Conservation (phyloP, 2,113 vertebrate genomes). For the Hipposideros armiger region DNA sequence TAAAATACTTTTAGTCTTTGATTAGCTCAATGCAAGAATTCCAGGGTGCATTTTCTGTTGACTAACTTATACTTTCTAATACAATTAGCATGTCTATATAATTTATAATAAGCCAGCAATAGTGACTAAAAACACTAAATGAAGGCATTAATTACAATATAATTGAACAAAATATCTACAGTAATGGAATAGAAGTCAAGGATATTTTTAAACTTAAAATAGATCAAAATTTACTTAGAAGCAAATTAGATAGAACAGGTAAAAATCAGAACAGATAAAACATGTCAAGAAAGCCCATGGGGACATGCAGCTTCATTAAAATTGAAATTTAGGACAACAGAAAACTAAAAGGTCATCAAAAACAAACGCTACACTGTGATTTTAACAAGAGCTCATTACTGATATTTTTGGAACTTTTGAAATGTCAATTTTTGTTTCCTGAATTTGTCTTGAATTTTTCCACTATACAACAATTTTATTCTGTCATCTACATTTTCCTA, state of each 20-base stretch:
- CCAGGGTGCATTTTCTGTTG: background rate
- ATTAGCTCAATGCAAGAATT: background rate
- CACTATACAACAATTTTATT: background rate
- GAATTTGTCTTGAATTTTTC: background rate
- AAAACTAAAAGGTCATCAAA: background rate
- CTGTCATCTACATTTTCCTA: background rate
- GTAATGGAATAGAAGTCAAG: background rate
- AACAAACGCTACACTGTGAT: background rate
- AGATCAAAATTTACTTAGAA: background rate
- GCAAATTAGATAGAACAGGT: background rate
- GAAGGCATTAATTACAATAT: background rate
- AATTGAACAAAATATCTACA: background rate
- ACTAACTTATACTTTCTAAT: background rate
- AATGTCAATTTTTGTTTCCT: background rate
- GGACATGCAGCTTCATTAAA: background rate
- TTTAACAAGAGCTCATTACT: background rate
- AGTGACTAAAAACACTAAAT: background rate
- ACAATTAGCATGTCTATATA: background rate
- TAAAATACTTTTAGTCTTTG: background rate
- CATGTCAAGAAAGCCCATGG: background rate
- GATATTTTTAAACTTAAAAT: constrained; percentile 19
- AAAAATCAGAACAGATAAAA: constrained; percentile 10
- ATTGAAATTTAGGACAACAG: background rate
- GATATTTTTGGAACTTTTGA: background rate
- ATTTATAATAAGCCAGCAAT: background rate